Percentiles rank a stretch among this genome's conserved stretches.
phyloP scores from a whole-genome alignment of 2,888 invertebrate species.

The Hydroisotoma schaefferi region DNA sequence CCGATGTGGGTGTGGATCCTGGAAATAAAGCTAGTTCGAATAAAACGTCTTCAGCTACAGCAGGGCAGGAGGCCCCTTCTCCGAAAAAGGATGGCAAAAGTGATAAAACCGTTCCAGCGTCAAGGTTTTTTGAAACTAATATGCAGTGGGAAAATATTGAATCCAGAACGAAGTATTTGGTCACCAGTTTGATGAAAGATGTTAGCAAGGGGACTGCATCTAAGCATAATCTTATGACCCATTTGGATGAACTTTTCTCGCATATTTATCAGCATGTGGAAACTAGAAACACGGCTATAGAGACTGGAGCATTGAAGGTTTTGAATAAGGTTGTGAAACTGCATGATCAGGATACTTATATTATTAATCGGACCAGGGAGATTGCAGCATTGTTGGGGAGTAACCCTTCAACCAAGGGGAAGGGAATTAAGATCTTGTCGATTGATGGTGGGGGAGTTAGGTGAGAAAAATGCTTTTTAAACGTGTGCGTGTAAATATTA shows the following conservation, averaged over 20 bases:
- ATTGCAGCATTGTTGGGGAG: slow-evolving; percentile 70
- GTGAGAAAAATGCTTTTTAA: slow-evolving; percentile 49
- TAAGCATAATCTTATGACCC: slow-evolving; percentile 54
- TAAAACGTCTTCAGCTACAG: too few relatives aligned
- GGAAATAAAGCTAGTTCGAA: slow-evolving; percentile 8
- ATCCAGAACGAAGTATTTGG: slow-evolving; percentile 64
- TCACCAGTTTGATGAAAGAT: slow-evolving; percentile 62
- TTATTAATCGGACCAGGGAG: slow-evolving; percentile 52
- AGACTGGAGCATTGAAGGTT: slow-evolving; percentile 53
- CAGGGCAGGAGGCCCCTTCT: not conserved
- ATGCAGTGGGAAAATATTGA: slow-evolving; percentile 53
- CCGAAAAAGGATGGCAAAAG: slow-evolving; percentile 7
- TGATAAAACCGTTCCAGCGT: not conserved
- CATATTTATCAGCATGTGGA: slow-evolving; percentile 74
- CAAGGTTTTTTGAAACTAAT: slow-evolving; percentile 22
- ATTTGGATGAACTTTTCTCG: slow-evolving; percentile 66
- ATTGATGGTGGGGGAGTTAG: slow-evolving; percentile 87
- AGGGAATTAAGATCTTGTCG: slow-evolving; percentile 73
- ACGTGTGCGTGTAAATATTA: too few relatives aligned
- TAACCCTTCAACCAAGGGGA: slow-evolving; percentile 63
- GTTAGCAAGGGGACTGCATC: slow-evolving; percentile 56
- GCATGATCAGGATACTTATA: slow-evolving; percentile 19
- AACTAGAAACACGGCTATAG: slow-evolving; percentile 67
- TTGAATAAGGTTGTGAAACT: slow-evolving; percentile 34
- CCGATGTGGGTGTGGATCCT: slow-evolving; percentile 9